These are phyloP conservation scores for Philereme vetulata DNA, from an alignment of 2,888 invertebrate genomes.

Conservation along the genomic window DNA sequence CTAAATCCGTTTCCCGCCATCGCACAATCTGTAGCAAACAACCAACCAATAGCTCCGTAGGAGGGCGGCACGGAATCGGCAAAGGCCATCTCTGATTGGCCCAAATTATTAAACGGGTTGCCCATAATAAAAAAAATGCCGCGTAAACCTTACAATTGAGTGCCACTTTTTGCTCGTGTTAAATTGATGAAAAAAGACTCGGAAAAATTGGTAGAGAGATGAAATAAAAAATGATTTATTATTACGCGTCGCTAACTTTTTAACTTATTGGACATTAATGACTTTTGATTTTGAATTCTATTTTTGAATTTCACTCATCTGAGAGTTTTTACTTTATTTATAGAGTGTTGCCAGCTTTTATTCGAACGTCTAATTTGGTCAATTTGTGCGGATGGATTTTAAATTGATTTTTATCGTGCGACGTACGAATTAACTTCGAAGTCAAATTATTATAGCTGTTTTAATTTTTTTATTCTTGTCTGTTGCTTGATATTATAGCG, in stretches of 20 bases:
- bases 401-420: conserved; percentile 45
- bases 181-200: conserved; percentile 82
- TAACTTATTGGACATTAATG: conserved; percentile 82
- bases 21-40: conserved; percentile 71
- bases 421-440: conserved; percentile 33
- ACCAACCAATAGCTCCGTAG: conserved; percentile 65
- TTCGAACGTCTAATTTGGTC: conserved; percentile 52
- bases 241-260: conserved; percentile 74
- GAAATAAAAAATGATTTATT: conserved; percentile 83
- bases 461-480: conserved; percentile 35
- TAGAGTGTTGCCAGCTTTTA: conserved; percentile 54
- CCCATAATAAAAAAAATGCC: conserved; percentile 71
- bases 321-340: conserved; percentile 55
- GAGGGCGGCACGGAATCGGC: conserved; percentile 70
- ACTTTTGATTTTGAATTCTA: conserved; percentile 77
- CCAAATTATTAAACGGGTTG: conserved; percentile 77
- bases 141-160: conserved; percentile 79
- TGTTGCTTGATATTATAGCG: conserved; percentile 22
- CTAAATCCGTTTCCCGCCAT: conserved; percentile 81
- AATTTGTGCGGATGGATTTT: conserved; percentile 43
- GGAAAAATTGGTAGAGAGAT: conserved; percentile 76
- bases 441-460: conserved; percentile 32
- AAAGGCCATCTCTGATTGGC: conserved; percentile 64
- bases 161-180: conserved; percentile 80
- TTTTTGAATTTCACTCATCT: conserved; percentile 57